Base-by-base conservation (phyloP, 2,797 vertebrate genomes). In the Lophura swinhoii region DNA sequence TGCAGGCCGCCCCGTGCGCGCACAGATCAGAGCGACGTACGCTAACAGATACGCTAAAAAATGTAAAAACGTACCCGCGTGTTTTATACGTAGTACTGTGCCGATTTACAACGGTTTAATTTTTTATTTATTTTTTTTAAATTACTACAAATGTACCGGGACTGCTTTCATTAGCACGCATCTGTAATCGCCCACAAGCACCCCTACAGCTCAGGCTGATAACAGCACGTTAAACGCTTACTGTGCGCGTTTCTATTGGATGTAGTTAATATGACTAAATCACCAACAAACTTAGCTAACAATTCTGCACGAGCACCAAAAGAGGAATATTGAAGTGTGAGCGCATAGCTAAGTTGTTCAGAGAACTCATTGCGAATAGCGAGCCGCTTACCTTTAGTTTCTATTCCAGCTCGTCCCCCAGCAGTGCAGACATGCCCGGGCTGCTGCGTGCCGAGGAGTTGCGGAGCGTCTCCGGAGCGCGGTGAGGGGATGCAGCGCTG, bases 401-500 rank as follows among this genome's bases (percentile, higher is more conserved):
- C 92, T 67, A 56, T 46, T 71, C 67, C 66, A 58, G 13, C 33
- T 33, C 82, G 94, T 96, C 93, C 80, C 85, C 79, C 78, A 62
- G 96, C 96, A 97, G 96, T 95, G 84, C 95, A 63, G 89, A 49
- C 91, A 90, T 12, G 95, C 95, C 94, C 71, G 63, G 79, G 83
- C 93, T 94, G 94, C 97, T 97, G 94, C 96, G 94, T 82, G 93
- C 95, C 10, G 95, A 95, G 59, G 80, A 97, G 96, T 94, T 97
- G 93, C 97, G 96, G 90, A 94, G 95, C 96, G 96, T 89, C 97
- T 97, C 96, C 94, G 98, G 97, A 95, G 98, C 98, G 98, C 98
- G 98, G 96, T 96, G 96, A 96, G 97, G 97, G 97, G 96, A 97
- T 97, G 97, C 98, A 98, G 98, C 98, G 97, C 97, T 98, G 98